Base-by-base conservation (phyloP, 1,140 invertebrate species). In the Druon quercuslanigerum region DNA sequence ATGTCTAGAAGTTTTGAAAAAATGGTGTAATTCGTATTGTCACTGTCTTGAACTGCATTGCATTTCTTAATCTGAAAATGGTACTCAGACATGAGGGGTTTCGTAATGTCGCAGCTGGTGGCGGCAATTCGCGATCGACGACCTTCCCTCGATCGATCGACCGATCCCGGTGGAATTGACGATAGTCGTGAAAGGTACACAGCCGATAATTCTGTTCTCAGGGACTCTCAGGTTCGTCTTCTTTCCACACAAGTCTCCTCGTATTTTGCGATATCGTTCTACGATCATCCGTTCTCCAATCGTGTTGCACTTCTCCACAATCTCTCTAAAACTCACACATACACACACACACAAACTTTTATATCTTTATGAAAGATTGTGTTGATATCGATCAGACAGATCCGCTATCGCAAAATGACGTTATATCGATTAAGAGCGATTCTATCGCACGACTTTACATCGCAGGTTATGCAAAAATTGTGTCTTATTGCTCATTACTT, bases 121-220 rank as follows among this genome's bases (percentile, higher is more conserved):
- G 75, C 80, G 73, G 79, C 76, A 82, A 85, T 80, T 70, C 40
- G 74, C 71, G 73, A 77, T 78, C 79, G 80, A 79, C 81, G 80
- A 79, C 82, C 77, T 82, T 82, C 73, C 75, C 72, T 54, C 33
- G 51, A 54, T 66, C 33, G 33, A 50, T 56, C 71, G 75, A 82
- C 78, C 78, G 77, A 81, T 85, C 77, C 78, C 52, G 75, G 79
- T 79, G 74, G 73, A 66, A 78, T 77, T 72, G 75, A 77, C 66
- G 52, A 72, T 71, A 78, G 56, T 78, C 56, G 82, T 83, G 82
- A 85, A 83, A 82, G 79, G 79, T 60, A 78, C 77, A 72, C 77
- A 77, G 72, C 56, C 71, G 57, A 52, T 75, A 74, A 72, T 72
- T 74, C 51, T 51, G 40, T 66, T 66, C 73, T 52, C 73, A 71